These are phyloP conservation scores for Patella vulgata DNA, from an alignment of 1,140 invertebrate genomes.

Conservation along the genomic window DNA sequence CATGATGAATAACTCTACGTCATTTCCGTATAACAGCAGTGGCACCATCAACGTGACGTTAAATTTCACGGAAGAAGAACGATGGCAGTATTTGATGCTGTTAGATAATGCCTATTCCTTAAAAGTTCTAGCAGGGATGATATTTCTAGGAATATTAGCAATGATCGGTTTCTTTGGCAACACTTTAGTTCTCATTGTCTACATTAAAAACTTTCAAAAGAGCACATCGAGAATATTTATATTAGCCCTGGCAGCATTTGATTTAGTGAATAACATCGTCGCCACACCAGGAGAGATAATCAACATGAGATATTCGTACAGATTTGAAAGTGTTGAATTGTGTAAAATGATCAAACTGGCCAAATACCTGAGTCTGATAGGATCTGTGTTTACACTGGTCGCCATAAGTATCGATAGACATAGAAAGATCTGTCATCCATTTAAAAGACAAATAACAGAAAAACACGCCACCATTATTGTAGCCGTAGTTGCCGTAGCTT, in stretches of 20 bases:
- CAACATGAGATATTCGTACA: constrained; percentile 37
- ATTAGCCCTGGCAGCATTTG: constrained; percentile 15
- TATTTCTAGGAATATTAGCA: constrained; percentile 16
- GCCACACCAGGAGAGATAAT: constrained; percentile 39
- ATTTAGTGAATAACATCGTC: constrained; percentile 19
- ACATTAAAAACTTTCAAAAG: constrained; percentile 23
- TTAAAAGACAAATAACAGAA: constrained; percentile 41
- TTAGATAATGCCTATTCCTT: constrained; percentile 1
- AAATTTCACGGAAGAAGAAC: no score
- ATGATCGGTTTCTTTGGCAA: constrained; percentile 25
- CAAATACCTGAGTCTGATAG: constrained; percentile 36
- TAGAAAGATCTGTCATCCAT: constrained; percentile 43
- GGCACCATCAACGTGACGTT: no score
- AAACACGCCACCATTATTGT: constrained; percentile 22
- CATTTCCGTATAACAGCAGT: no score
- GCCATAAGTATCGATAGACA: constrained; percentile 49
- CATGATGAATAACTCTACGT: no score
- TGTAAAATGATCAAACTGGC: constrained; percentile 51
- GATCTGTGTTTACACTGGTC: constrained; percentile 45
- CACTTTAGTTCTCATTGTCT: constrained; percentile 26
- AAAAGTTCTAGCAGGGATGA: constrained; percentile 14
- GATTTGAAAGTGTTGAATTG: constrained; percentile 33
- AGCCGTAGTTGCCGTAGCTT: neutral
- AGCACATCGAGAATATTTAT: constrained; percentile 27
- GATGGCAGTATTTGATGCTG: no score